These are phyloP conservation scores for Bombus waltoni DNA, from an alignment of 1,140 invertebrate species.

Conservation along the genomic window DNA sequence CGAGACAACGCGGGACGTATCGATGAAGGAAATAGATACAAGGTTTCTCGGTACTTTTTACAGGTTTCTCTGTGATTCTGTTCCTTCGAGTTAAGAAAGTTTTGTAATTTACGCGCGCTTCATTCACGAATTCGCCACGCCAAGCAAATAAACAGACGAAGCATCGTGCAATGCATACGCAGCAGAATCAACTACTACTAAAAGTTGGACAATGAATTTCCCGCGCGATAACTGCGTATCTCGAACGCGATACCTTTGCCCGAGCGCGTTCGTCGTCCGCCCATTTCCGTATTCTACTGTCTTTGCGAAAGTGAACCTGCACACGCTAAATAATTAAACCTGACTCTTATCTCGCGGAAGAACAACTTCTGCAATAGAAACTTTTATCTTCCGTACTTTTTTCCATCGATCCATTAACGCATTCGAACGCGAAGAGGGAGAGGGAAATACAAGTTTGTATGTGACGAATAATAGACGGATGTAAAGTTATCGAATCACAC, in stretches of 20 bases:
- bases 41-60: background rate
- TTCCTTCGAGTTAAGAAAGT: background rate
- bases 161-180: slow-evolving; percentile 56
- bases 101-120: background rate
- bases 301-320: slow-evolving; percentile 16
- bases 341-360: slow-evolving; percentile 50
- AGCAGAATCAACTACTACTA: slow-evolving; percentile 61
- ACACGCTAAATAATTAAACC: slow-evolving; percentile 48
- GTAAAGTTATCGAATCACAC: background rate
- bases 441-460: no score
- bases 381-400: background rate
- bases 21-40: background rate
- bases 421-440: no score
- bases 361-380: background rate
- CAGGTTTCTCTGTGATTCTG: background rate
- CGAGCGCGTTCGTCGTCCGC: slow-evolving; percentile 38
- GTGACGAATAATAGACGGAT: no score
- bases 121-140: slow-evolving; percentile 2
- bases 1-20: fast-evolving
- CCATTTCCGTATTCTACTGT: background rate
- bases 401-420: background rate
- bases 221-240: slow-evolving; percentile 67
- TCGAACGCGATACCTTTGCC: slow-evolving; percentile 60
- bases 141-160: slow-evolving; percentile 49
- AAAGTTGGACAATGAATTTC: slow-evolving; percentile 70